phyloP scores from a whole-genome alignment of 2,888 invertebrate genomes.

The Thera obeliscata region DNA sequence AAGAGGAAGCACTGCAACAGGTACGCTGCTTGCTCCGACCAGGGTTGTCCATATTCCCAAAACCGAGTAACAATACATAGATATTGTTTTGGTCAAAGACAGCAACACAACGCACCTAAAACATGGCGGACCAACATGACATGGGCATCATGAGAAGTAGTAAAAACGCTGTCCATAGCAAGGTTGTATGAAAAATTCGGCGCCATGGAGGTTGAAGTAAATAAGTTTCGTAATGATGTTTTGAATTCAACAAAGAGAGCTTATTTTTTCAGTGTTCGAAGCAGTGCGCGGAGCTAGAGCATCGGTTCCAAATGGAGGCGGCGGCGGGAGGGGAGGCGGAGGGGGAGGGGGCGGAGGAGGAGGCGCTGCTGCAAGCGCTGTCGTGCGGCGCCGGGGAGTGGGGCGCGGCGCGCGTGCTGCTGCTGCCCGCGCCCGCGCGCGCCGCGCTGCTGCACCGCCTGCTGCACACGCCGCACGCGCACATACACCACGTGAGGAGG shows the following conservation, averaged over 20 bases:
- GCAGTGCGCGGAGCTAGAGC: constrained; percentile 52
- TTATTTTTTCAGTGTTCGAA: constrained; percentile 47
- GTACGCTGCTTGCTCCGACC: not conserved
- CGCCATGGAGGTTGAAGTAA: no score
- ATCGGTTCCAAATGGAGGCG: constrained; percentile 20
- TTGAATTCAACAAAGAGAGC: constrained; percentile 10
- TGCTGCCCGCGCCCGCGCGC: constrained; percentile 42
- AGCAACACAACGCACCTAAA: no score
- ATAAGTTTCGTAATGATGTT: not conserved
- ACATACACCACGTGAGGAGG: constrained; percentile 34
- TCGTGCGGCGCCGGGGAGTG: constrained; percentile 56
- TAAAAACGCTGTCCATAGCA: no score
- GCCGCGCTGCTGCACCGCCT: constrained; percentile 39
- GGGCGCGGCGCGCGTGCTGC: constrained; percentile 50
- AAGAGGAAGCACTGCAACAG: constrained; percentile 7
- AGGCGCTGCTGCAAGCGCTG: constrained; percentile 41
- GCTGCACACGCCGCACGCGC: constrained; percentile 4
- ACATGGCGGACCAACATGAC: no score
- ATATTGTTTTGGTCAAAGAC: no score
- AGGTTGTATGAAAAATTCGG: no score
- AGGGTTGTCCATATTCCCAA: no score
- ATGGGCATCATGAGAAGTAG: no score
- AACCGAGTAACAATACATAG: no score
- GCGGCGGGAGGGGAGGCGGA: constrained; percentile 31
- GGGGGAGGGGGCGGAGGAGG: constrained; percentile 24